Base-by-base conservation (phyloP, 2,797 vertebrate genomes). In the Neopelma chrysocephalum region DNA sequence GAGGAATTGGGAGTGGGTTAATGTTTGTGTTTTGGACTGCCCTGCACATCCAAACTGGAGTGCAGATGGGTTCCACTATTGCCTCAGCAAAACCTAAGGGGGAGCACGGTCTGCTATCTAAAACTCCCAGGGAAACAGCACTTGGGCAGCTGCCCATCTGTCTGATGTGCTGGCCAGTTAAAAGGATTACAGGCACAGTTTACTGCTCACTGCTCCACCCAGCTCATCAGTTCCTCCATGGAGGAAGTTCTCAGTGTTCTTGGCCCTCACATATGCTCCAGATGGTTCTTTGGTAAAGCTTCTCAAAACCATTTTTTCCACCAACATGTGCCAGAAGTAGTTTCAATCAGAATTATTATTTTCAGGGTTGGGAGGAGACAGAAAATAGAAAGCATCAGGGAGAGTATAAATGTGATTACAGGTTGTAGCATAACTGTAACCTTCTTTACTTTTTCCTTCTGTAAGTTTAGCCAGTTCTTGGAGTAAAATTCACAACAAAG, bases 231-330 rank as follows among this genome's bases (percentile, higher is more conserved):
- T 23, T 78, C 71, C 64, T 86, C 75, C 53, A 71, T 2, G 5
- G 32, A 94, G 65, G 23, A 95, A 92, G 68, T 50, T 91, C 75
- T 82, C 57, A 29, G 21, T 61, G 81, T 25, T 87, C 90, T 26
- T 92, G 89, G 90, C 78, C 78, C 64, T 80, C 90, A 78, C 1
- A 61, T 20, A 17, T 3, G 32, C 81, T 92, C 84, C 93, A 94
- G 60, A 91, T 61, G 87, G 90, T n/a, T 89, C 78, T 92, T 43
- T 54, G 81, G 91, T 77, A 83, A 92, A 95, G 92, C 42, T 94
- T 73, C 43, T 64, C 64, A 48, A 90, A 89, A 75, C 62, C 90
- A 58, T 43, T 86, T 92, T 68, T 92, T 64, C 81, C 82, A 93
- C 75, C 4, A 1, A 77, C 42, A 14, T 5, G 5, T 36, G 43